These are phyloP conservation scores for Damaliscus lunatus DNA, from an alignment of 2,113 vertebrate genomes.

Conservation along the genomic window DNA sequence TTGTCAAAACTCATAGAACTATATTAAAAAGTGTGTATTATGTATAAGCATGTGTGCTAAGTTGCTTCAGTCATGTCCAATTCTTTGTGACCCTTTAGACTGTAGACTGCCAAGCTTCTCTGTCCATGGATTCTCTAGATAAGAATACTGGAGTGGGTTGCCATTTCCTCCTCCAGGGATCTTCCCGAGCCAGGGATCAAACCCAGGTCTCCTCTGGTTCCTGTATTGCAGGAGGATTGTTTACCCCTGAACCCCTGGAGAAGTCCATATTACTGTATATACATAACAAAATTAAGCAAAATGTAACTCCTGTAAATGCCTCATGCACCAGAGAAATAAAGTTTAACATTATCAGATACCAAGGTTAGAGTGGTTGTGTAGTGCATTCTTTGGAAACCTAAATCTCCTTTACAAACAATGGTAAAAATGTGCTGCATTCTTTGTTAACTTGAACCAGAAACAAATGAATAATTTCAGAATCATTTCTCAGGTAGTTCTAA, in stretches of 20 bases:
- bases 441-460: slow-evolving; percentile 29
- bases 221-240: background rate
- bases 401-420: background rate
- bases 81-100: background rate
- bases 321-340: background rate
- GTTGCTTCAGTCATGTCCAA: background rate
- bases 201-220: background rate
- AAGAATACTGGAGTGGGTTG: background rate
- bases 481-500: slow-evolving; percentile 1
- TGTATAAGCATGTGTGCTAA: background rate
- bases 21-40: background rate
- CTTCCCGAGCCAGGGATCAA: background rate
- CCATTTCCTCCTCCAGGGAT: background rate
- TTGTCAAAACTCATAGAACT: background rate
- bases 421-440: background rate
- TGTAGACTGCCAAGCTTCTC: background rate
- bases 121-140: background rate
- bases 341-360: background rate
- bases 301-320: background rate
- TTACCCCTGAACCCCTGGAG: background rate
- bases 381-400: background rate
- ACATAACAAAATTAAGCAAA: slow-evolving; percentile 30
- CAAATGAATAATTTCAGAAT: slow-evolving; percentile 30
- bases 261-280: background rate
- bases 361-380: background rate